Evolutionary conservation across 1,140 invertebrate species (phyloP).

Genomic region (Zaprionus inermis): DNA sequence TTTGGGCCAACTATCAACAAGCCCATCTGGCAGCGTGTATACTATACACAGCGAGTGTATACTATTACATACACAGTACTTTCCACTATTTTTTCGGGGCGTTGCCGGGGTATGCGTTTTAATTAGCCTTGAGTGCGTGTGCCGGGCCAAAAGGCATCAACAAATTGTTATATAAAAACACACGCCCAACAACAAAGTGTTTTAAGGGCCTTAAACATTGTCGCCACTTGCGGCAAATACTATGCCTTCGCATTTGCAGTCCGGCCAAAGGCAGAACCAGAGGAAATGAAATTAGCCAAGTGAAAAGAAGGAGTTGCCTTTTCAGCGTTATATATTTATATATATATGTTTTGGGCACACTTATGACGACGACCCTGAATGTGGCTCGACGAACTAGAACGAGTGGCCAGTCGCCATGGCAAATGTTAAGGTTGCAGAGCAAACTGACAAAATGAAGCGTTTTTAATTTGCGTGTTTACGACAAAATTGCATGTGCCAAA

Average conservation of each 20-base stretch:
- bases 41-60: not conserved
- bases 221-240: constrained; percentile 50
- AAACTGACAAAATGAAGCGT: constrained; percentile 29
- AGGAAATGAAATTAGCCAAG: constrained; percentile 63
- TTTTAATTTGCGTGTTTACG: constrained; percentile 76
- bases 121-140: constrained; percentile 80
- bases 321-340: no score
- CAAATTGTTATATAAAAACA: constrained; percentile 78
- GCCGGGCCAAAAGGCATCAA: constrained; percentile 67
- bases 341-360: constrained; percentile 33
- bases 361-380: constrained; percentile 48
- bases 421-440: constrained; percentile 65
- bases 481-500: constrained; percentile 60
- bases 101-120: constrained; percentile 70
- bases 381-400: constrained; percentile 7
- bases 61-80: constrained; percentile 1
- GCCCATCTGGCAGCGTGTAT: constrained; percentile 14
- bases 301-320: constrained; percentile 33
- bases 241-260: constrained; percentile 30
- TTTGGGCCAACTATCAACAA: constrained; percentile 58
- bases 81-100: constrained; percentile 31
- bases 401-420: constrained; percentile 36
- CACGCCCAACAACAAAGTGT: constrained; percentile 73
- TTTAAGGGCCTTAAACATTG: constrained; percentile 73
- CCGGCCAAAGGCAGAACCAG: no score